Evolutionary conservation across 2,888 invertebrate species (phyloP), one percentile per base, ranked within the genome.

Genomic region (Actias luna): DNA sequence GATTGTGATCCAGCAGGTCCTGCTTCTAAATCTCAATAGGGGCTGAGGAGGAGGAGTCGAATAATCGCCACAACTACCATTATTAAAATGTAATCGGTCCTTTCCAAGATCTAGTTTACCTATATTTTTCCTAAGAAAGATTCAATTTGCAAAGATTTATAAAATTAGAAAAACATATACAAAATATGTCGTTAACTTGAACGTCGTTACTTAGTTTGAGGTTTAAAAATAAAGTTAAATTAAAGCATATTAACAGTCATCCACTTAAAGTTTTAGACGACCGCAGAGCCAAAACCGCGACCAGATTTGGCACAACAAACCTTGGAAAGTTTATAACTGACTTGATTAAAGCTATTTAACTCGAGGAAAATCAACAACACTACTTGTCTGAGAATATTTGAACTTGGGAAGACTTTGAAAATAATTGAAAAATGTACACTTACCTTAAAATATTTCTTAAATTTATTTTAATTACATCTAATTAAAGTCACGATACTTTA

Each of bases 321-420:
- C 55, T n/a, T n/a, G 29, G 55, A 1, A 55, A 55, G 55, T 55
- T 55, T 55, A 25, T 29, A 55, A 55, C 55, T 55, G 55, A 29
- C 55, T 55, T 16, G 29, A 29, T 55, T 29, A 29, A 55, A 55
- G 55, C 55, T 55, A 2, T 29, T 52, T 29, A 29, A 29, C 55
- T 55, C 18, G 5, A 7, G 16, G 8, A 29, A 55, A 55, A 16
- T 55, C 29, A 55, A 29, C 46, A 50, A 25, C 46, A 22, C 46
- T 50, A 50, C 46, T 50, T 50, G 46, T 22, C 25, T 22, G 25
- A 3, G 46, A 50, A 50, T 50, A 50, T 25, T 50, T 50, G 25
- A 50, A 50, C 12, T 50, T 50, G 12, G 12, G 4, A 50, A 25
- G 22, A 50, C 25, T 25, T 25, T 12, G 25, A 50, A 4, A 50